Evolutionary conservation across 2,888 invertebrate genomes (phyloP), one percentile per base, ranked within the genome.

Genomic region (Aleiodes testaceus): DNA sequence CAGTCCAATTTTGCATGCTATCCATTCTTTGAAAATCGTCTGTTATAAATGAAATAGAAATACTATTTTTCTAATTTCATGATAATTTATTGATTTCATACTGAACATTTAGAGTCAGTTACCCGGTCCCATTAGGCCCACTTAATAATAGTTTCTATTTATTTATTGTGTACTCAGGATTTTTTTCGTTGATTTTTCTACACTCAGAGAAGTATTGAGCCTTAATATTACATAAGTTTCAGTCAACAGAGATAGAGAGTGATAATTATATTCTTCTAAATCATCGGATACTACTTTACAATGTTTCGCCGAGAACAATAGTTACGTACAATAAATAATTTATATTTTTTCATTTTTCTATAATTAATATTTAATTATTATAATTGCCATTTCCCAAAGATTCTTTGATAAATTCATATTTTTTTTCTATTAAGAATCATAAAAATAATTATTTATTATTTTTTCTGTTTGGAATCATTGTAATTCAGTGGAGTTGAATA

Each of bases 261-360:
- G 59, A 59, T 59, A 59, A 59, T 26, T 59, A 55, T 36, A 55
- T 59, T 59, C 18, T 59, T 59, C 26, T 26, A 22, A 53, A 22
- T 52, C 22, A 53, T 30, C 11, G 26, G 30, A 30, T 6, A 5
- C 36, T 36, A 36, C 22, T 20, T 26, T 26, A 22, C 5, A 26
- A 20, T 7, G 9, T 7, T 20, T 55, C 55, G 30, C 14, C 12
- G 30, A 30, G 16, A 26, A 26, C 26, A 14, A 26, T 3, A 30
- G 7, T 30, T 30, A n/a, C 14, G 30, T 55, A 55, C n/a, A 55
- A n/a, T 26, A n/a, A 59, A 59, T 36, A 59, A 59, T 59, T 36
- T 55, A 59, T 59, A 59, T 14, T 16, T 59, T 59, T 3, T 42
- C 11, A 9, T 9, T 36, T 36, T 36, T 36, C 36, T 36, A 7